Percentiles rank a stretch among this genome's conserved stretches.
Evolutionary conservation across 2,797 vertebrate genomes (phyloP).

Genomic region (Hoplostethus atlanticus): DNA sequence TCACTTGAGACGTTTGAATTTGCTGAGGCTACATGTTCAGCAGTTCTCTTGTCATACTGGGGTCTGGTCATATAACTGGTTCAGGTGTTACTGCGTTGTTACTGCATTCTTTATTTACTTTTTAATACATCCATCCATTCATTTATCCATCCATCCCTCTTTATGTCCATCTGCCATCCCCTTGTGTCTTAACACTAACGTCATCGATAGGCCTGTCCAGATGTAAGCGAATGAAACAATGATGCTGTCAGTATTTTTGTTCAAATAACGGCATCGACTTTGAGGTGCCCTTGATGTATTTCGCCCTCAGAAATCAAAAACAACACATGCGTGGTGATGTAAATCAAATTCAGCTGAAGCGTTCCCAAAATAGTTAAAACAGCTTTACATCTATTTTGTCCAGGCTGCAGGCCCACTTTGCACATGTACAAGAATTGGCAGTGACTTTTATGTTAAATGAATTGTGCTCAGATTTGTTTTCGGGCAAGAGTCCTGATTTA

Average conservation of each 20-base stretch:
- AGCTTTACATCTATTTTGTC: too few relatives aligned
- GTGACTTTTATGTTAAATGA: too few relatives aligned
- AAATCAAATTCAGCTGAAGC: background rate
- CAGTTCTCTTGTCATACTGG: constrained; percentile 12
- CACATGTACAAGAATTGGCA: too few relatives aligned
- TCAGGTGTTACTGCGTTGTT: constrained; percentile 38
- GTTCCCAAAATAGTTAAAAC: too few relatives aligned
- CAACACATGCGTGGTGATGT: background rate
- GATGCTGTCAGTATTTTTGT: background rate
- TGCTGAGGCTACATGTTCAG: background rate
- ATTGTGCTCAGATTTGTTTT: background rate
- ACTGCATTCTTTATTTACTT: constrained; percentile 40
- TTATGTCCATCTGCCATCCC: background rate
- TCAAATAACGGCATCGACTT: background rate
- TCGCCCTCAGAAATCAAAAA: background rate
- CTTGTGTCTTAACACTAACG: background rate
- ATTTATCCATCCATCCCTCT: constrained; percentile 16
- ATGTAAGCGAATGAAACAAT: background rate
- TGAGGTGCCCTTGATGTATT: background rate
- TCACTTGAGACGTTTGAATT: constrained; percentile 6
- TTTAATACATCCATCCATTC: constrained; percentile 55
- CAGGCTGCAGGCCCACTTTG: too few relatives aligned
- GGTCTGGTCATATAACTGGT: constrained; percentile 36
- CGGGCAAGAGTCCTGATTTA: background rate
- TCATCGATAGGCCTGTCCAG: background rate